Percentiles rank a stretch among this genome's conserved stretches.
Conservation (phyloP, 2,888 invertebrate species). For the Clanis bilineata region DNA sequence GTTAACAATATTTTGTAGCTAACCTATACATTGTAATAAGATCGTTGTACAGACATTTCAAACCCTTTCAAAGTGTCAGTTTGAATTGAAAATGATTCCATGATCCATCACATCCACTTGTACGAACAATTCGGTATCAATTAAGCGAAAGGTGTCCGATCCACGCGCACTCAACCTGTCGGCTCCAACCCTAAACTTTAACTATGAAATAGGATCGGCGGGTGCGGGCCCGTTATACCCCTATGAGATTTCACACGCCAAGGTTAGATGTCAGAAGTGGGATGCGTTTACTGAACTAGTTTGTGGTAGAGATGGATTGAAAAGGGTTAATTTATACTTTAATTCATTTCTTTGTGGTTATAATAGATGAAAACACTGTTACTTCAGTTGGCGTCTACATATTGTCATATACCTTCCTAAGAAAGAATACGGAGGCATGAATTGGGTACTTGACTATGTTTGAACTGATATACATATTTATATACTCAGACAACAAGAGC, state of each 20-base stretch:
- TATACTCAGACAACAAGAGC: not conserved
- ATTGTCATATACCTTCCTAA: too few species aligned
- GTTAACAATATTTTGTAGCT: too few species aligned
- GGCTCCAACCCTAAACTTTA: conserved; percentile 2
- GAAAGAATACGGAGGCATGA: too few species aligned
- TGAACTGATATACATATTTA: too few species aligned
- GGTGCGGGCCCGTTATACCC: not conserved
- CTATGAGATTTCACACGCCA: not conserved
- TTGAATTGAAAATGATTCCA: not conserved
- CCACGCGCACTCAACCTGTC: conserved; percentile 8
- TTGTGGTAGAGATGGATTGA: not conserved
- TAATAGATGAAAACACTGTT: too few species aligned
- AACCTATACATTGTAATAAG: too few species aligned
- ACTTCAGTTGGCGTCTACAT: too few species aligned
- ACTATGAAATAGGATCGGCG: conserved; percentile 7
- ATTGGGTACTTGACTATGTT: too few species aligned
- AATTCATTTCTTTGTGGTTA: not conserved
- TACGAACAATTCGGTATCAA: conserved; percentile 1
- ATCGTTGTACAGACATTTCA: not conserved
- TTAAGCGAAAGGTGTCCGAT: conserved; percentile 1
- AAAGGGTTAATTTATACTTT: not conserved
- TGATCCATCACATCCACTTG: not conserved
- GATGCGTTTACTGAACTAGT: not conserved
- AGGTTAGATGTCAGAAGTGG: not conserved
- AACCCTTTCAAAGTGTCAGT: not conserved